Conservation (phyloP, 2,888 invertebrate species). For the Lottia gigantea region DNA sequence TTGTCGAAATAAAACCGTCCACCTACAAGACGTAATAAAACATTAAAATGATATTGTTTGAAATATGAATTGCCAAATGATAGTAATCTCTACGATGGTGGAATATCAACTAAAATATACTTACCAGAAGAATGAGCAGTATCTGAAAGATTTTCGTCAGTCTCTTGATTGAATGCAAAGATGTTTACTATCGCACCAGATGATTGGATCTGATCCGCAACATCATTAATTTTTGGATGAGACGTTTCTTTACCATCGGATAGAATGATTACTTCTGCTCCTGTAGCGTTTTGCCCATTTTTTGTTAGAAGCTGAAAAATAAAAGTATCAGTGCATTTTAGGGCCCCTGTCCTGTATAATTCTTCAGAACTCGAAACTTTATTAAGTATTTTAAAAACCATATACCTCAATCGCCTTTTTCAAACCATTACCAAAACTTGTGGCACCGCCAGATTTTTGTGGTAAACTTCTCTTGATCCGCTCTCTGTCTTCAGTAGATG, state of each 20-base stretch:
- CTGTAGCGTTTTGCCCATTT: background rate
- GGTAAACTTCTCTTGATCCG: conserved; percentile 22
- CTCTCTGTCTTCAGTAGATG: conserved; percentile 13
- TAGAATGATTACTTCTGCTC: conserved; percentile 27
- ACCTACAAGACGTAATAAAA: conserved; percentile 16
- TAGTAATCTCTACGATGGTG: too few species aligned
- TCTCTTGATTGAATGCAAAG: conserved; percentile 19
- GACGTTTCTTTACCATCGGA: conserved; percentile 33
- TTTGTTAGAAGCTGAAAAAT: background rate
- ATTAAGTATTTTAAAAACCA: background rate
- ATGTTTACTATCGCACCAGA: conserved; percentile 29
- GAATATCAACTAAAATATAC: background rate
- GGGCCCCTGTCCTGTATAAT: too few species aligned
- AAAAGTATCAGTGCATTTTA: too few species aligned
- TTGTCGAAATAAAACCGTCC: conserved; percentile 27
- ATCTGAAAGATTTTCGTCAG: conserved; percentile 3
- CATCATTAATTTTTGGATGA: conserved; percentile 14
- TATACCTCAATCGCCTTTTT: conserved; percentile 27
- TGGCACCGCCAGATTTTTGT: conserved; percentile 16
- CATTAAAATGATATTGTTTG: background rate
- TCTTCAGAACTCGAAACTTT: too few species aligned
- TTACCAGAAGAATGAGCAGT: background rate
- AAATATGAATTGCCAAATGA: too few species aligned
- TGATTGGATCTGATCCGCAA: conserved; percentile 15
- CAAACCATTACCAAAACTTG: conserved; percentile 26